Base-by-base conservation (phyloP, 2,113 vertebrate genomes). In the Podilymbus podiceps region DNA sequence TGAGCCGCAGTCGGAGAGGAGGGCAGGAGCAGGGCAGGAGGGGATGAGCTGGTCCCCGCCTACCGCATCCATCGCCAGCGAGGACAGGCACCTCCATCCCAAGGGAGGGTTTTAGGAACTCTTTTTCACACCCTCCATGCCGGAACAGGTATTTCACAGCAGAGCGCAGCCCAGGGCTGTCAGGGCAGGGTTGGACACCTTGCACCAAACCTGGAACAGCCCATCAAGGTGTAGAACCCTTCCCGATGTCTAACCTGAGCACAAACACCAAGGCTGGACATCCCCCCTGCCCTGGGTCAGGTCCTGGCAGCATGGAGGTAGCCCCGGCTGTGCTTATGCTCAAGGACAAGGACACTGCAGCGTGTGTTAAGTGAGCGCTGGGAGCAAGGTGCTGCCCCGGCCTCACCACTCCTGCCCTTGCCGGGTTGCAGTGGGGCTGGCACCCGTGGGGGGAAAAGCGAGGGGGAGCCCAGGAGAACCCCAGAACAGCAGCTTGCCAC, bases 251-350 rank as follows among this genome's bases (percentile, higher is more conserved):
- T 28, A n/a, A 4, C 24, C 12, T 2, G 2, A 90, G 42, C 56
- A 35, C 0, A 1, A 15, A 60, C 38, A 40, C 47, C 1, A 0
- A 11, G 12, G 5, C 22, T 4, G 0, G 40, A 21, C 49, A n/a
- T 25, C 40, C 47, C 55, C 68, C 23, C 33, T 30, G 28, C 62
- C 24, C 72, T 40, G 28, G 12, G 9, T 49, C 20, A 49, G 25
- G 5, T 12, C 38, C 19, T 17, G 7, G 44, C 31, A 30, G n/a
- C n/a, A 1, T 31, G 3, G 22, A 8, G 12, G 21, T 9, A 11
- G 3, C 18, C 42, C n/a, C 12, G 2, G n/a, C 44, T 50, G 30
- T 8, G 63, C 55, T 69, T 55, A 15, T 8, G 11, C 31, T 8
- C 33, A 19, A 64, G 67, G 49, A 56, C 50, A 31, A 60, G 40